These are phyloP conservation scores for Prosopocoilus inquinatus DNA, from an alignment of 2,888 invertebrate genomes.

Conservation along the genomic window DNA sequence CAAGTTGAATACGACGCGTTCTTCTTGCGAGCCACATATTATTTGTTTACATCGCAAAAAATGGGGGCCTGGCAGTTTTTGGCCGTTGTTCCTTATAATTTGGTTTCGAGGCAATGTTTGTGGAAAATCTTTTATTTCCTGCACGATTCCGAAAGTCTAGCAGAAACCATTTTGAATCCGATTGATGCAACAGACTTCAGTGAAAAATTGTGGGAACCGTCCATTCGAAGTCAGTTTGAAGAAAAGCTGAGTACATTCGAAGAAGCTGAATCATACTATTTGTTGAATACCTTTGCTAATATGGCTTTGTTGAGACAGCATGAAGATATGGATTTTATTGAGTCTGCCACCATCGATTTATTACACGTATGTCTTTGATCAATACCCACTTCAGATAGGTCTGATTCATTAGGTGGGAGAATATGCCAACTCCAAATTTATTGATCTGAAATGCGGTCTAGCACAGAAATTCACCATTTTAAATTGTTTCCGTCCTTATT, in stretches of 20 bases:
- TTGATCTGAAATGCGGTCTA: background rate
- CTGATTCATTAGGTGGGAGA: no score
- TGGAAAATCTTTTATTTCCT: slow-evolving; percentile 67
- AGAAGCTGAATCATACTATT: slow-evolving; percentile 73
- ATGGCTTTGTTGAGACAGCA: slow-evolving; percentile 68
- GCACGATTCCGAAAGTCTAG: slow-evolving; percentile 56
- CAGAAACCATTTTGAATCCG: slow-evolving; percentile 37
- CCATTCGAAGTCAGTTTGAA: slow-evolving; percentile 59
- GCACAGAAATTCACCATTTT: no score
- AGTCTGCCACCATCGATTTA: slow-evolving; percentile 64
- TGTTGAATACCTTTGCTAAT: slow-evolving; percentile 75
- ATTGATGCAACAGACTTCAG: slow-evolving; percentile 49
- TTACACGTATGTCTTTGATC: slow-evolving; percentile 61
- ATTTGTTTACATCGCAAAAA: slow-evolving; percentile 68
- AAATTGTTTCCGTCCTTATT: no score
- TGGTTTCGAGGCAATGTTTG: slow-evolving; percentile 57
- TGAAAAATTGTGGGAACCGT: slow-evolving; percentile 50
- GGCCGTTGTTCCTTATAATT: slow-evolving; percentile 68
- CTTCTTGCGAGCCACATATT: slow-evolving; percentile 65
- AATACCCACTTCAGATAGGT: background rate
- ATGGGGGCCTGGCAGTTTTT: slow-evolving; percentile 81
- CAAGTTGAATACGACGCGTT: slow-evolving; percentile 74
- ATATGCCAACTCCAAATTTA: no score
- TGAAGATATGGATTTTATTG: slow-evolving; percentile 64
- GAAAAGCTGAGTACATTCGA: slow-evolving; percentile 63